Percentiles rank a stretch among this genome's conserved stretches.
These are phyloP conservation scores for Leptosomus discolor DNA, from an alignment of 2,113 vertebrate species.

Conservation along the genomic window DNA sequence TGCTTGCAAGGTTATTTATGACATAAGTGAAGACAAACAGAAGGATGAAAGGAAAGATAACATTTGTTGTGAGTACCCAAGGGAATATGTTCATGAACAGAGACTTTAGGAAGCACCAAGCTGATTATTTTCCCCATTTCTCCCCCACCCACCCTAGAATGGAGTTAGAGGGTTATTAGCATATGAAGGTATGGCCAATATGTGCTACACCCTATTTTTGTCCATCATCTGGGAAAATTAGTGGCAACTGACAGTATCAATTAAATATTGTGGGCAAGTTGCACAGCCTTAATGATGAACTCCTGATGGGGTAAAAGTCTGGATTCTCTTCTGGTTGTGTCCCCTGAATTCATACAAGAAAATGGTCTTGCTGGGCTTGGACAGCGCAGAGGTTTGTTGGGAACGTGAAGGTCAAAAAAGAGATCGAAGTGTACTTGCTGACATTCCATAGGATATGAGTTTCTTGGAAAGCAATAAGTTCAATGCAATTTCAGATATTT, in stretches of 20 bases:
- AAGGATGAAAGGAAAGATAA: conserved; percentile 24
- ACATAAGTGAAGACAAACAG: neutral
- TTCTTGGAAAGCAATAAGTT: neutral
- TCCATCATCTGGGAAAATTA: neutral
- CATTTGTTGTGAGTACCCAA: neutral
- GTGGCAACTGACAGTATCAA: neutral
- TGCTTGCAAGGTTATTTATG: conserved; percentile 15
- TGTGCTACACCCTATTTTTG: neutral
- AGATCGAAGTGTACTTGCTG: neutral
- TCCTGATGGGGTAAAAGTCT: neutral
- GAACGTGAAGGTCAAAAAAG: neutral
- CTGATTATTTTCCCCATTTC: neutral
- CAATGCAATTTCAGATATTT: neutral
- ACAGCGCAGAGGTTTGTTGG: neutral
- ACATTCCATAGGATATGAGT: neutral
- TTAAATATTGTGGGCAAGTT: neutral
- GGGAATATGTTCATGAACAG: neutral
- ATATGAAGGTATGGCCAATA: neutral
- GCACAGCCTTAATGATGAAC: neutral
- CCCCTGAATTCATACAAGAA: neutral
- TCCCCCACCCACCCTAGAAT: neutral
- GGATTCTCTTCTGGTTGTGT: neutral
- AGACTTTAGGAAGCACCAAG: neutral
- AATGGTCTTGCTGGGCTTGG: neutral
- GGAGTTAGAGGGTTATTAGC: neutral